Base-by-base conservation (phyloP, 2,113 vertebrate species). In the Rhinolophus sinicus region DNA sequence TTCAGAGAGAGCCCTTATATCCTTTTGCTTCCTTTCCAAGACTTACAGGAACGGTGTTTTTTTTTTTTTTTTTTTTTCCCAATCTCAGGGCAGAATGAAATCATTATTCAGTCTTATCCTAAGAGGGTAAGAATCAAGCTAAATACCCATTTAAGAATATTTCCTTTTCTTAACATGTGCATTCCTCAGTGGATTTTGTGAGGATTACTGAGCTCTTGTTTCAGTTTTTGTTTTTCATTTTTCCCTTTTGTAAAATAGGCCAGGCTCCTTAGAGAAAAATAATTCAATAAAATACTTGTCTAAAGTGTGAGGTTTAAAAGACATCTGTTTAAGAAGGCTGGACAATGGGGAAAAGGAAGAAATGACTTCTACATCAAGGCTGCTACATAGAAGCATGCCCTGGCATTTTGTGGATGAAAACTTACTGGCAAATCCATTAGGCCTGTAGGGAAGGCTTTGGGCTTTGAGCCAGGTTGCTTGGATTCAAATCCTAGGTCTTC, bases 161-260 rank as follows among this genome's bases (percentile, higher is more conserved):
- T 97, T 97, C 56, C 90, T 95, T 95, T 97, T 96, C 82, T 93
- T 93, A 94, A 84, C 26, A 38, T 73, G 58, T 69, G 8, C 77
- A 82, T 96, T 89, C 44, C 40, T 97, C 83, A 69, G 3, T 26
- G 70, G 92, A 93, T 93, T 96, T 97, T 75, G 40, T 76, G 65
- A 97, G 87, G 83, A 97, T 97, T 97, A 90, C 24, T 70, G 84
- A 95, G 62, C 26, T 96, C 75, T 95, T 78, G 67, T 87, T 96
- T 96, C 83, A 65, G 60, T 75, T 94, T 96, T 92, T 78, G 4
- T 82, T 94, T 90, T 93, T 65, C 24, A 26, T 82, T 88, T 95
- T 88, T 44, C 28, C 28, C 44, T 95, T 95, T 87, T 85, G 19
- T 95, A 82, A 97, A 95, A 88, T 86, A 86, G 15, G 14, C 22